These are phyloP conservation scores for Rhagophthalmus giganteus DNA, from an alignment of 2,888 invertebrate species.

Conservation along the genomic window DNA sequence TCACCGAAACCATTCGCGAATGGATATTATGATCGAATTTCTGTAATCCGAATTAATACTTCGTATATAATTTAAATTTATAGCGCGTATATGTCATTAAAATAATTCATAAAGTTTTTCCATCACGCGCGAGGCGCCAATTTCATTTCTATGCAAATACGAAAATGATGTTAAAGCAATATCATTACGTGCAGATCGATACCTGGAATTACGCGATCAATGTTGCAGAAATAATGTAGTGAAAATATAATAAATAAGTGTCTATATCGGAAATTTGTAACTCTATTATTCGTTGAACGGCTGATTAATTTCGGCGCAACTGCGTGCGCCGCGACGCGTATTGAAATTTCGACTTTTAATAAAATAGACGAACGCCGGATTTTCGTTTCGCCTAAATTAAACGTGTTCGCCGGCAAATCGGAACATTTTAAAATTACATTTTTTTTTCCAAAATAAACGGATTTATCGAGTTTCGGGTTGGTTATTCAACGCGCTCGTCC, in stretches of 20 bases:
- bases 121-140: not conserved
- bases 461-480: too few relatives aligned
- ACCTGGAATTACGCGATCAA: conserved; percentile 4
- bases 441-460: too few relatives aligned
- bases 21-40: conserved; percentile 7
- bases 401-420: too few relatives aligned
- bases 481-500: too few relatives aligned
- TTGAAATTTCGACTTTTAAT: too few relatives aligned
- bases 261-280: conserved; percentile 20
- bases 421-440: too few relatives aligned
- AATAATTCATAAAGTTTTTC: conserved; percentile 1
- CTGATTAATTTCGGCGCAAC: conserved; percentile 17
- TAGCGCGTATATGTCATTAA: conserved; percentile 21
- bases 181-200: too few relatives aligned
- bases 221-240: conserved; percentile 26
- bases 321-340: conserved; percentile 2
- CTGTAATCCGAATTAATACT: conserved; percentile 20
- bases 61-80: conserved; percentile 24
- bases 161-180: not conserved
- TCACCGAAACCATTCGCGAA: too few relatives aligned
- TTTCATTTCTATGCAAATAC: not conserved
- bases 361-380: too few relatives aligned
- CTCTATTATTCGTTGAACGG: conserved; percentile 23
- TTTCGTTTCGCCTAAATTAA: too few relatives aligned
- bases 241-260: conserved; percentile 25